Percentiles rank a stretch among this genome's conserved stretches.
These are phyloP conservation scores for Drosophila subpulchrella DNA, from an alignment of 1,140 invertebrate genomes.

Conservation along the genomic window DNA sequence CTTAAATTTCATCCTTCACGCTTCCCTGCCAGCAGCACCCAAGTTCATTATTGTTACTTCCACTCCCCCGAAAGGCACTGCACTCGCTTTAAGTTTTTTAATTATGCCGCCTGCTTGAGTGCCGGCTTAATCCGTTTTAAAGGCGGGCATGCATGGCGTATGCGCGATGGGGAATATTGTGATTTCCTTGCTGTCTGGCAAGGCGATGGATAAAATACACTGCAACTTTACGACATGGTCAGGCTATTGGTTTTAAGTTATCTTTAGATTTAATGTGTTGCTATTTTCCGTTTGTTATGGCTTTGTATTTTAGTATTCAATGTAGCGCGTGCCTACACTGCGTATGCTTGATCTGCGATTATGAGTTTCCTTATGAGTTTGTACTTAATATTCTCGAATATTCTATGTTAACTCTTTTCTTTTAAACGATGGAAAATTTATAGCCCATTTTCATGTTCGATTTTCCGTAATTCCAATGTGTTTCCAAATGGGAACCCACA, in stretches of 20 bases:
- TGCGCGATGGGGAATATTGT: constrained; percentile 8
- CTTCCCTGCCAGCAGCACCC: constrained; percentile 11
- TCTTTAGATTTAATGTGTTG: too few relatives aligned
- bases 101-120: constrained; percentile 36
- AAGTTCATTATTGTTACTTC: constrained; percentile 23
- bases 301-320: background rate
- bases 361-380: too few relatives aligned
- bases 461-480: too few relatives aligned
- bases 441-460: too few relatives aligned
- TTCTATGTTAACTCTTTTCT: too few relatives aligned
- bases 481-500: too few relatives aligned
- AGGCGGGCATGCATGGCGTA: constrained; percentile 19
- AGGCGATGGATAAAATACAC: background rate
- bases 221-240: background rate
- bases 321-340: background rate
- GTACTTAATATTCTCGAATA: too few relatives aligned
- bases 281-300: background rate
- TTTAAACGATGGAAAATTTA: too few relatives aligned
- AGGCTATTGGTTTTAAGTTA: background rate
- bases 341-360: background rate
- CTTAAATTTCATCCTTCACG: constrained; percentile 42
- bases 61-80: background rate
- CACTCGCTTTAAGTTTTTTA: constrained; percentile 43
- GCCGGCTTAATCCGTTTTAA: constrained; percentile 38
- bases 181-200: constrained; percentile 6